Base-by-base conservation (phyloP, 1,140 invertebrate genomes). In the Drosophila willistoni region DNA sequence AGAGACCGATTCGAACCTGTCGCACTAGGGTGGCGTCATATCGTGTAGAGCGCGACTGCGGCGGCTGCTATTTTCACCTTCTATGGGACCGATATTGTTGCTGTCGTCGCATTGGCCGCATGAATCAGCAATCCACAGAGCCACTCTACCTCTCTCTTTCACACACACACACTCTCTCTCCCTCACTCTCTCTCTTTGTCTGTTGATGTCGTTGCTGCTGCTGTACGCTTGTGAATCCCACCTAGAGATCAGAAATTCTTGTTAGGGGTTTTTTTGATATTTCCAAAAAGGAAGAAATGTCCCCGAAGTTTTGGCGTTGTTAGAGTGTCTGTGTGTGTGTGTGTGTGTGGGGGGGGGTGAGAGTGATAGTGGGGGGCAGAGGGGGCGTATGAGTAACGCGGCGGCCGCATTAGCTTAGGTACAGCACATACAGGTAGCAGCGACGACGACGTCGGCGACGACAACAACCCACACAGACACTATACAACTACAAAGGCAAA, bases 11-110 rank as follows among this genome's bases (percentile, higher is more conserved):
- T 22, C 80, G 71, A 81, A 81, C 80, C 76, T 82, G 80, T 82
- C 79, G 68, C 81, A 79, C 79, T 87, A 80, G 83, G 82, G 84
- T 87, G 83, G 83, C 83, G 83, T 87, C 83, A 87, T 87, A 86
- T 87, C 68, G 74, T 64, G 44, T 51, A 51, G 44, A 10, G 44
- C 44, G 59, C 61, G 72, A 67, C 47, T 60, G 73, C 68, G 63
- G 76, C 65, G 56, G 77, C 65, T 74, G 84, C 83, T 87, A 89
- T 87, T 89, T 87, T 87, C 84, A 89, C 84, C 83, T 87, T 87
- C 83, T 87, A 83, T 89, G 79, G 82, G 63, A 83, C 80, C 55
- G 73, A 59, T 63, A 68, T 41, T 66, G 71, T 14, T 36, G 47
- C 51, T 22, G 33, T 51, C 77, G 82, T 79, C 79, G 84, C 82